Evolutionary conservation across 2,797 vertebrate species (phyloP), one percentile per base, ranked within the genome.

Genomic region (Dryobates pubescens): DNA sequence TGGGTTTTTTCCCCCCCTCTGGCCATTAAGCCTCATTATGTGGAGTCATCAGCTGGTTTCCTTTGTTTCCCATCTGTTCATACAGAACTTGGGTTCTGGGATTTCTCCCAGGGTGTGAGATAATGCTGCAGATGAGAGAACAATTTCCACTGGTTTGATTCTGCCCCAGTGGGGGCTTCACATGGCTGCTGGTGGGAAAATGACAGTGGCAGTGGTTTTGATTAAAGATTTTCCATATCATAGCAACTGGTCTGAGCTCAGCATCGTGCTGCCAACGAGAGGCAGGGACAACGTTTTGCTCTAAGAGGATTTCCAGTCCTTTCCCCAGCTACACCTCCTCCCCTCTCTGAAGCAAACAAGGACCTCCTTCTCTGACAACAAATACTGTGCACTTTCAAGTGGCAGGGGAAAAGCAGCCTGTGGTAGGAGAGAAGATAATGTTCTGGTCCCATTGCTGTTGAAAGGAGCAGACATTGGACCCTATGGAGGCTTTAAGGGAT

Each of bases 61-160:
- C 75, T 85, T 88, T 87, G 51, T 91, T 94, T 94, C 79, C 86
- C 92, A 90, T 94, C 93, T 95, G 94, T 63, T 94, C 92, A 45
- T 64, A 32, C 12, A 68, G 59, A 75, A 53, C 49, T 78, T 54
- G 70, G 45, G 68, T 65, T 87, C 56, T 67, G 84, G 74, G 72
- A 93, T 69, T 74, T 88, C 82, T 92, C 84, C 80, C 72, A 79
- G 69, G 30, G 51, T 75, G 74, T 79, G 73, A 41, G 59, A 82
- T 83, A 93, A 86, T 67, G n/a, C 59, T 81, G 61, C 82, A 91
- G 61, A 92, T 86, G 86, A 64, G 61, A 75, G 24, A 36, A 36
- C 24, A 53, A 75, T 89, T 93, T 90, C 63, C 16, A 43, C 63
- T 83, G 74, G 41, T 93, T 78, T 81, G 57, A 43, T 90, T 93